phyloP scores from a whole-genome alignment of 2,797 vertebrate genomes.

The Mormyrus proboscirostris region DNA sequence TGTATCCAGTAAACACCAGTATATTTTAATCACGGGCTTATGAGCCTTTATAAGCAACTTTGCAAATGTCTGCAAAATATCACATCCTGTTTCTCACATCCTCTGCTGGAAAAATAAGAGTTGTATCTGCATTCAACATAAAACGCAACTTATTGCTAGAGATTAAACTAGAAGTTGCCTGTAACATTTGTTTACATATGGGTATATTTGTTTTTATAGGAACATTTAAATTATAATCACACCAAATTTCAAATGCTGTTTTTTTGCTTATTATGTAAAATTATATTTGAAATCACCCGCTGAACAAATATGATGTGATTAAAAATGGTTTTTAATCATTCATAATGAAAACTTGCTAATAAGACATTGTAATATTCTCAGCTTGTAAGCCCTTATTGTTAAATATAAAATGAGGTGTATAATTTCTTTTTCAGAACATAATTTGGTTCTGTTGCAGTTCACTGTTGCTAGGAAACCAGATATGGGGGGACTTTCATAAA shows the following conservation, averaged over 20 bases:
- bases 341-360: background rate
- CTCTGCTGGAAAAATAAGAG: background rate
- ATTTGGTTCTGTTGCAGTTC: constrained; percentile 48
- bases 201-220: background rate
- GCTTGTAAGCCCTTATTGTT: constrained; percentile 21
- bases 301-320: background rate
- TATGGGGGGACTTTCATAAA: constrained; percentile 61
- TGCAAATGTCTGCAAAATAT: background rate
- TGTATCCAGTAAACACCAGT: background rate
- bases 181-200: constrained; percentile 2
- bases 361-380: background rate
- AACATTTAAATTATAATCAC: background rate
- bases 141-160: background rate
- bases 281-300: background rate
- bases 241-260: background rate
- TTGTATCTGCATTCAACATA: background rate
- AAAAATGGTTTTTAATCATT: constrained; percentile 1
- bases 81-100: background rate
- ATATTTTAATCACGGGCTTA: background rate
- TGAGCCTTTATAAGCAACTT: background rate
- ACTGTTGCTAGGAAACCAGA: constrained; percentile 71
- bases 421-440: constrained; percentile 40
- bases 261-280: background rate
- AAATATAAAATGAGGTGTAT: constrained; percentile 47
- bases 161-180: background rate